phyloP scores from a whole-genome alignment of 2,797 vertebrate species.

The Sciurus vulgaris region DNA sequence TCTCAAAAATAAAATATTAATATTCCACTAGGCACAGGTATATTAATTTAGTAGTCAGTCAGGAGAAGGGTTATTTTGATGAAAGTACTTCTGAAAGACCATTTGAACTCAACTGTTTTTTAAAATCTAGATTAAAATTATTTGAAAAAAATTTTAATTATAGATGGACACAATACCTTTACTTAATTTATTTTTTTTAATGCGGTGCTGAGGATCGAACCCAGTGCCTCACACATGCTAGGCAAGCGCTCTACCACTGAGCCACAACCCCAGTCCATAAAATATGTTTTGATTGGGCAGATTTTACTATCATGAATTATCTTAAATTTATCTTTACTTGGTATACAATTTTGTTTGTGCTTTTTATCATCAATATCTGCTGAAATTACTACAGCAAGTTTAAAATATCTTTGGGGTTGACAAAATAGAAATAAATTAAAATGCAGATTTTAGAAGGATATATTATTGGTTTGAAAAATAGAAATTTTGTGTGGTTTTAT shows the following conservation, averaged over 20 bases:
- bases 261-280: no score
- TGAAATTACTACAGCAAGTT: slow-evolving; percentile 33
- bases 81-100: slow-evolving; percentile 18
- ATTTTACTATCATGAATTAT: slow-evolving; percentile 9
- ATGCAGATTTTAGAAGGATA: slow-evolving; percentile 32
- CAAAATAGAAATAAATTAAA: slow-evolving; percentile 53
- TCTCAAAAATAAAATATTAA: slow-evolving; percentile 56
- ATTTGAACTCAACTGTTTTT: slow-evolving; percentile 34
- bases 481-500: slow-evolving; percentile 27
- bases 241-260: no score
- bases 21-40: neutral
- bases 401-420: slow-evolving; percentile 44
- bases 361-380: slow-evolving; percentile 20
- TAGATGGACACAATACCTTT: no score
- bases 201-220: no score
- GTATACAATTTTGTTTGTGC: neutral
- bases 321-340: slow-evolving; percentile 30
- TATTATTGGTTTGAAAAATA: slow-evolving; percentile 52
- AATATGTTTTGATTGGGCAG: slow-evolving; percentile 37
- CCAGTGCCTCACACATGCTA: no score
- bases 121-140: neutral
- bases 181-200: no score
- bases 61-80: slow-evolving; percentile 40
- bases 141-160: no score
- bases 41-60: slow-evolving; percentile 26